Evolutionary conservation across 2,888 invertebrate species (phyloP), one percentile per base, ranked within the genome.

Genomic region (Tribolium freemani): DNA sequence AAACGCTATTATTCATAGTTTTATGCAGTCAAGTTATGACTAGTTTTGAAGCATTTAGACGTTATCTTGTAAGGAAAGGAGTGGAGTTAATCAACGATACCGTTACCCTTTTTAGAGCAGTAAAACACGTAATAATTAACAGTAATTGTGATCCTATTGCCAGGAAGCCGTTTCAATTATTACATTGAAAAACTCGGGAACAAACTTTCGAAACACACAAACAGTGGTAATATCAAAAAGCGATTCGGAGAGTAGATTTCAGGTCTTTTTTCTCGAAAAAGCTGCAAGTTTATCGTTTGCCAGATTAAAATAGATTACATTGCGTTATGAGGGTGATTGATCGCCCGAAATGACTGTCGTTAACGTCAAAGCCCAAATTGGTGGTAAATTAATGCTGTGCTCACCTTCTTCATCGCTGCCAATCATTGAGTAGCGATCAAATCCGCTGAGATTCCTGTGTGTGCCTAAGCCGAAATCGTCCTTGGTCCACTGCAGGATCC

Each of bases 401-500:
- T 87, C 85, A 92, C 97, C 97, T 91, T 96, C 96, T 86, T 96
- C 96, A 84, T 97, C 96, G 83, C 94, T 96, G 51, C 98, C 98
- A 77, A 97, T 94, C 98, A 99, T 98, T 76, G 94, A 92, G 87
- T 98, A 98, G 71, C 98, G 90, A 73, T 96, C 96, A 87, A 95
- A 98, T 45, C 96, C 96, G 72, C 95, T 94, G 71, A 98, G 89
- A 81, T 96, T 94, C 77, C 98, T 90, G 83, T 97, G 95, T 0
- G 94, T 92, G 0, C 98, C 98, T 31, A 99, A 90, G 0, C 97
- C 98, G 83, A 98, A 98, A 84, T 96, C 97, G 83, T 98, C 97
- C 84, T 96, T 96, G 70, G 98, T 98, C 99, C 99, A 99, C 86
- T 98, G 98, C 64, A 98, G 90, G 64, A 93, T 92, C 0, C 98